Percentiles rank a stretch among this genome's conserved stretches.
phyloP scores from a whole-genome alignment of 2,888 invertebrate species.

The Trilocha varians region DNA sequence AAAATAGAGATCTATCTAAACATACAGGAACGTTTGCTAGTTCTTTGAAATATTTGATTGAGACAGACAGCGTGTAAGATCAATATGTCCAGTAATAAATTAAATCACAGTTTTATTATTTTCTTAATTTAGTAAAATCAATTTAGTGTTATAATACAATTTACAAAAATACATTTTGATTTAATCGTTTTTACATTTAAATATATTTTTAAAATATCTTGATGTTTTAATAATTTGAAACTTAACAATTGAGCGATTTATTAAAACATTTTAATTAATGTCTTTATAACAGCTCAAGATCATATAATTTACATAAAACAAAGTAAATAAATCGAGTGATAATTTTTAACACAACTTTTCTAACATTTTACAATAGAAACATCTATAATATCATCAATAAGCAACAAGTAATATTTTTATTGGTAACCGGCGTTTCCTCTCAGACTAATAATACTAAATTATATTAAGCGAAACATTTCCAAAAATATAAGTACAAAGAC shows the following conservation, averaged over 20 bases:
- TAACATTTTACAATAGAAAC: constrained; percentile 64
- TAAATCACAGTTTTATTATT: constrained; percentile 64
- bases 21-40: constrained; percentile 68
- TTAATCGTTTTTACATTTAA: not conserved
- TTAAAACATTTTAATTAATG: constrained; percentile 10
- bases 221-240: not conserved
- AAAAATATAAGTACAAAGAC: constrained; percentile 51
- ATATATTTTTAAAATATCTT: constrained; percentile 9
- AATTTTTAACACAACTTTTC: constrained; percentile 55
- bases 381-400: constrained; percentile 69
- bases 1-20: constrained; percentile 68
- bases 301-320: constrained; percentile 60
- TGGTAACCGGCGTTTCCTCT: constrained; percentile 73
- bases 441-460: constrained; percentile 71
- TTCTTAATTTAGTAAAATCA: constrained; percentile 52
- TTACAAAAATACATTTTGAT: constrained; percentile 11
- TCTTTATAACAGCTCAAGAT: constrained; percentile 29
- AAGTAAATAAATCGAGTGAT: constrained; percentile 47
- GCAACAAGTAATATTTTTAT: constrained; percentile 71
- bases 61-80: constrained; percentile 8
- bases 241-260: not conserved
- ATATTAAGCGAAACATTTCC: constrained; percentile 67
- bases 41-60: constrained; percentile 48
- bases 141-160: constrained; percentile 24
- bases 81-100: constrained; percentile 55